Evolutionary conservation across 2,113 vertebrate species (phyloP), one percentile per base, ranked within the genome.

Genomic region (Hemichromis elongatus): DNA sequence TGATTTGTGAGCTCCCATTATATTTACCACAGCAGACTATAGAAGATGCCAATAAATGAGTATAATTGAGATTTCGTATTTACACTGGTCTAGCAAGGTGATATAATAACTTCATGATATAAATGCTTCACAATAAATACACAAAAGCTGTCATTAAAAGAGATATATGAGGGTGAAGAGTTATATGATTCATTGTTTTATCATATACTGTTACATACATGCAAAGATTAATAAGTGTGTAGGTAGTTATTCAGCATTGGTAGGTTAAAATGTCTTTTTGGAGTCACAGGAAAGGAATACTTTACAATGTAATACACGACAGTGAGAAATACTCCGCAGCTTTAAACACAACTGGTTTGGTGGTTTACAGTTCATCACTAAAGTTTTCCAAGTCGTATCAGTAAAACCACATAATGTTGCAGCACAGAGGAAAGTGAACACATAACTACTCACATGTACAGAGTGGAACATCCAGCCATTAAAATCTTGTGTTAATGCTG

Each of bases 281-380:
- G 66, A 26, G 42, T 73, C 9, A 73, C 42, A 5, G 4, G 42
- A 73, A 45, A 73, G 24, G 24, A 47, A 30, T 2, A 7, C 9
- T 73, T 45, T 45, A 70, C 21, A 70, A 70, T 18, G 8, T 45
- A 70, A 70, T 45, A 68, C 35, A 42, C 61, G 21, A 68, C n/a
- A 68, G n/a, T 68, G 0, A 68, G 19, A 42, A 42, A 68, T 68
- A 68, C 12, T 68, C 19, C 12, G 1, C 33, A 53, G 19, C 14
- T 21, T 56, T 5, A 26, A 28, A 13, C 28, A 53, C 28, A 12
- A 2, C 2, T 37, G 52, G 19, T 77, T 54, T 54, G 1, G n/a
- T 14, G 52, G 18, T 77, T 53, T 53, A 33, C n/a, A 53, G 33
- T 56, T 79, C 9, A 79, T 26, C 53, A 56, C 35, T 79, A 56